Percentiles rank a stretch among this genome's conserved stretches.
Evolutionary conservation across 2,113 vertebrate species (phyloP).

Genomic region (Casuarius casuarius): DNA sequence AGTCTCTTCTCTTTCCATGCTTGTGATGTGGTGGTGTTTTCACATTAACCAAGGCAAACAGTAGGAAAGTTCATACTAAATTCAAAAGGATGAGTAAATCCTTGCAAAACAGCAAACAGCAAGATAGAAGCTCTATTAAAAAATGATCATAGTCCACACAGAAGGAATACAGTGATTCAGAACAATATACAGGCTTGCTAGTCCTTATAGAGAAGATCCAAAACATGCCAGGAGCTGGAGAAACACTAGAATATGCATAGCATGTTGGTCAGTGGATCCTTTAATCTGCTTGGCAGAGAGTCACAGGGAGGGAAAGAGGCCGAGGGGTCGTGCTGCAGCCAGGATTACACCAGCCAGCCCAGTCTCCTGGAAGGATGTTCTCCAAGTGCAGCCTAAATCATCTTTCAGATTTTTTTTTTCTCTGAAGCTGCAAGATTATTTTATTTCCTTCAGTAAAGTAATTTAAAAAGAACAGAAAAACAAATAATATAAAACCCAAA

Average conservation of each 20-base stretch:
- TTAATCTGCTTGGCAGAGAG: neutral
- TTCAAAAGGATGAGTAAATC: neutral
- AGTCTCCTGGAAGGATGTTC: neutral
- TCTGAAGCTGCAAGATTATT: neutral
- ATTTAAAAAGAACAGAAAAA: conserved; percentile 15
- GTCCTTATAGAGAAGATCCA: neutral
- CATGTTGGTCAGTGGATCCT: neutral
- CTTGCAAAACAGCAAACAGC: neutral
- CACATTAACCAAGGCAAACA: neutral
- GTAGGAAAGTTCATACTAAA: neutral
- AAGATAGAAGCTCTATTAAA: neutral
- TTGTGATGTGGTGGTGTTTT: neutral
- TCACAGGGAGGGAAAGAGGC: neutral
- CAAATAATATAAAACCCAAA: conserved; percentile 6
- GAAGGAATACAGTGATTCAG: neutral
- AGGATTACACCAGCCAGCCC: neutral
- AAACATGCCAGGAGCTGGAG: neutral
- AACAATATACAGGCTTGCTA: neutral
- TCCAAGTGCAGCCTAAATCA: neutral
- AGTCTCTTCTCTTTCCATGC: neutral
- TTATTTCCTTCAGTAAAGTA: conserved; percentile 16
- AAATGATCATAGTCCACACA: neutral
- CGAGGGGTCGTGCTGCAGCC: neutral
- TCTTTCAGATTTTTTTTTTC: neutral
- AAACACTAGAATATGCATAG: neutral